Evolutionary conservation across 2,797 vertebrate species (phyloP).

Genomic region (Saxicola maurus): DNA sequence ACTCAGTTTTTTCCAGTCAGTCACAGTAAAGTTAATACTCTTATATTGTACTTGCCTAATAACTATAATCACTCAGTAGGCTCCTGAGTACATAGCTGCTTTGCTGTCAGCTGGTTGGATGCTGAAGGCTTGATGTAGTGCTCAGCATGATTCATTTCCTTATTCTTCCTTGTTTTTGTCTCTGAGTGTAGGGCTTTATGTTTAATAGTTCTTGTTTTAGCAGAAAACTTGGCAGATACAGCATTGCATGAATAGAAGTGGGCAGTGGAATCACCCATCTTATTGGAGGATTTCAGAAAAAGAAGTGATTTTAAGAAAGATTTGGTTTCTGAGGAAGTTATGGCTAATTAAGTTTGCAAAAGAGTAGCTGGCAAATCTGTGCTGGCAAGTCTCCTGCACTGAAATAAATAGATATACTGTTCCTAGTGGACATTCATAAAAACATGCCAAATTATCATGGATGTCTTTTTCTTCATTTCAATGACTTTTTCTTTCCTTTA

Average conservation of each 20-base stretch:
- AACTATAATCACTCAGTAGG: slow-evolving; percentile 12
- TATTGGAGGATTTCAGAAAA: not conserved
- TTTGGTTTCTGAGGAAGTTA: not conserved
- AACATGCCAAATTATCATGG: not conserved
- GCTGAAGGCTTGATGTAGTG: not conserved
- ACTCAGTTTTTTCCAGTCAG: slow-evolving; percentile 4
- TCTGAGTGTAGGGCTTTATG: not conserved
- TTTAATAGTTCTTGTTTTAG: not conserved
- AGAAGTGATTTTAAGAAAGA: not conserved
- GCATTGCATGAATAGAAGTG: not conserved
- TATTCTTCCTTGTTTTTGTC: not conserved
- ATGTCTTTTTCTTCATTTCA: not conserved
- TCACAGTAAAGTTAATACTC: not conserved
- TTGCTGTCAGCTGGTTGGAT: not conserved
- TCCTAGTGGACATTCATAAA: not conserved
- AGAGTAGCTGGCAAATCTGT: not conserved
- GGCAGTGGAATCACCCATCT: not conserved
- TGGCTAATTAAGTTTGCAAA: not conserved
- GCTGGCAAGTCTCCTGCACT: not conserved
- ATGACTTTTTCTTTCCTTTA: not conserved
- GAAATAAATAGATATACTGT: not conserved
- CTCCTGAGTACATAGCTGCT: not conserved
- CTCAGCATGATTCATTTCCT: slow-evolving; percentile 36
- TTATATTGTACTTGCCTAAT: not conserved
- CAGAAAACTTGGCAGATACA: not conserved